Base-by-base conservation (phyloP, 2,888 invertebrate species). In the Dascillus cervinus region DNA sequence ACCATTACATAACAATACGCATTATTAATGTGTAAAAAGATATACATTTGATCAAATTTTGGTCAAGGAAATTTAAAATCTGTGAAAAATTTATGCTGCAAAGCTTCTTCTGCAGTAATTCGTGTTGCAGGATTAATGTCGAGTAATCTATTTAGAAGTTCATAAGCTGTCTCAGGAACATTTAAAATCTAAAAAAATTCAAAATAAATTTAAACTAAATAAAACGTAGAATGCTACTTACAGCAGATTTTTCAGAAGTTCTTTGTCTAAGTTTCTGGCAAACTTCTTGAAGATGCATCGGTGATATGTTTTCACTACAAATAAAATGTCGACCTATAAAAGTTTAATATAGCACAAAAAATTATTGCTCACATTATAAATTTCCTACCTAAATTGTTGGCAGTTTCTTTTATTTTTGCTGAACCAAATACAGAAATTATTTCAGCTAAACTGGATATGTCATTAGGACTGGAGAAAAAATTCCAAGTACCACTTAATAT, bases 401-500 rank as follows among this genome's bases (percentile, higher is more conserved):
- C n/a, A n/a, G n/a, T n/a, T n/a, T n/a, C n/a, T n/a, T n/a, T n/a
- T n/a, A n/a, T n/a, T n/a, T n/a, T n/a, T n/a, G n/a, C n/a, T n/a
- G n/a, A 77, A 12, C 91, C 91, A 53, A 90, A 78, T 46, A 91
- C 67, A 32, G 81, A 77, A 14, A 81, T 76, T 40, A 90, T 81
- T 70, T 91, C 90, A 24, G 86, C 83, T 21, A 91, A 66, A 34
- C 88, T 87, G 17, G 82, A 72, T 41, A 77, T 66, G 56, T 86
- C 85, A 62, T 87, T 87, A 15, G 78, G 73, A 11, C 87, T 85
- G 50, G 82, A 79, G 60, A 91, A 86, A 62, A 91, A 83, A 29
- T 88, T 88, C 67, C 85, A 87, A 6, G 87, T 78, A 22, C 79
- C 78, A 48, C 82, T 81, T 19, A 91, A 69, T 44, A 87, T 72